Percentiles rank a stretch among this genome's conserved stretches.
Conservation (phyloP, 2,113 vertebrate genomes). For the Bujurquina vittata region DNA sequence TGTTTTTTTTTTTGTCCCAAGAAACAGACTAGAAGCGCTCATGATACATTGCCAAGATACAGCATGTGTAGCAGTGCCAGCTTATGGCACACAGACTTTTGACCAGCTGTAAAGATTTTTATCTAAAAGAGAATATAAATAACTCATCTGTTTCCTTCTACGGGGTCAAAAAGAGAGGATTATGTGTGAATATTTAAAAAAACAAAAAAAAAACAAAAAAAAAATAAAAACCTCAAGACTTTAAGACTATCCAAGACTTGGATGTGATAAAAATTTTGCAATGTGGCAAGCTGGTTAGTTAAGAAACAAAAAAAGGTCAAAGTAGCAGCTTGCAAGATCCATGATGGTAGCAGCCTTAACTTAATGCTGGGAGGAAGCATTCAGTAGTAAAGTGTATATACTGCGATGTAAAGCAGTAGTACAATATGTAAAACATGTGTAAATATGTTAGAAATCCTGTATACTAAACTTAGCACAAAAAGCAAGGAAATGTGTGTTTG, state of each 20-base stretch:
- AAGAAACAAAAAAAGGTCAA: not conserved
- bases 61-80: constrained; percentile 15
- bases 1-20: not conserved
- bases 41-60: constrained; percentile 18
- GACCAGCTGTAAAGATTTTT: constrained; percentile 16
- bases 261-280: not conserved
- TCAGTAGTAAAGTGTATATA: not conserved
- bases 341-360: not conserved
- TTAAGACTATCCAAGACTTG: not conserved
- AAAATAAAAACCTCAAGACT: not conserved
- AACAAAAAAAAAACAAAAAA: not conserved
- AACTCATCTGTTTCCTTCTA: not conserved
- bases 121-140: not conserved
- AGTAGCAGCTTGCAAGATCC: not conserved
- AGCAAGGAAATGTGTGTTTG: too few species aligned
- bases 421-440: not conserved
- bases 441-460: too few species aligned
- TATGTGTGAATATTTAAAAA: not conserved
- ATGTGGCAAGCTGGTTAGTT: not conserved
- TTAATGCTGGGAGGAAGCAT: too few species aligned
- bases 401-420: not conserved
- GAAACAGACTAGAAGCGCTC: constrained; percentile 11
- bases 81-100: not conserved
- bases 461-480: too few species aligned
- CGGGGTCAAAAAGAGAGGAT: not conserved